Conservation (phyloP, 2,888 invertebrate genomes). For the Trachelus iudaicus region DNA sequence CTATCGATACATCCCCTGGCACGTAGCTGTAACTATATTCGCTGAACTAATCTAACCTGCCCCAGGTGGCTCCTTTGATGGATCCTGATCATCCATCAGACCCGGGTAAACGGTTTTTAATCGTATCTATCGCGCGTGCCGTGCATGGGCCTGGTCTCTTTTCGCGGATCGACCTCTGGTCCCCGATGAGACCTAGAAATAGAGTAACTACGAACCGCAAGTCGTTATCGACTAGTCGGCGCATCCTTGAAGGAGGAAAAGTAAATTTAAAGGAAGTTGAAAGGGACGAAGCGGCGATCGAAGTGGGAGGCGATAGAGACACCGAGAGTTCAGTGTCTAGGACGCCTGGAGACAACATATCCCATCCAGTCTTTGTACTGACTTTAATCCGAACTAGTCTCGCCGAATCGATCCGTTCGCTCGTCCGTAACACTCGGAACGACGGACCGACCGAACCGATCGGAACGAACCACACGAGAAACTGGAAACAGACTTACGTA, state of each 20-base stretch:
- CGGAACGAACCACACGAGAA: not conserved
- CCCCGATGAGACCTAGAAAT: not conserved
- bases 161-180: not conserved
- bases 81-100: not conserved
- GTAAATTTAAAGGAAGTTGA: conserved; percentile 13
- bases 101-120: not conserved
- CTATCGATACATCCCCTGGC: not conserved
- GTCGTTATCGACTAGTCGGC: too few species aligned
- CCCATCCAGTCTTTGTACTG: conserved; percentile 37
- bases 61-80: not conserved
- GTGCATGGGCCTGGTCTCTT: not conserved
- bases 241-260: not conserved
- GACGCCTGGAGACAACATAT: not conserved
- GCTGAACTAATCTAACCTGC: not conserved
- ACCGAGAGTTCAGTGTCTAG: not conserved
- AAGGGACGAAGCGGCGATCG: not conserved
- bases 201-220: not conserved
- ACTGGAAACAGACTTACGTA: not conserved
- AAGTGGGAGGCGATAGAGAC: not conserved
- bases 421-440: not conserved
- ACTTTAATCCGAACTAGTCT: conserved; percentile 57
- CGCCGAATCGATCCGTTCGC: conserved; percentile 56
- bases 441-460: not conserved
- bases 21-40: not conserved
- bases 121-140: not conserved